Conservation (phyloP, 2,113 vertebrate genomes). For the Pterocles orientalis region DNA sequence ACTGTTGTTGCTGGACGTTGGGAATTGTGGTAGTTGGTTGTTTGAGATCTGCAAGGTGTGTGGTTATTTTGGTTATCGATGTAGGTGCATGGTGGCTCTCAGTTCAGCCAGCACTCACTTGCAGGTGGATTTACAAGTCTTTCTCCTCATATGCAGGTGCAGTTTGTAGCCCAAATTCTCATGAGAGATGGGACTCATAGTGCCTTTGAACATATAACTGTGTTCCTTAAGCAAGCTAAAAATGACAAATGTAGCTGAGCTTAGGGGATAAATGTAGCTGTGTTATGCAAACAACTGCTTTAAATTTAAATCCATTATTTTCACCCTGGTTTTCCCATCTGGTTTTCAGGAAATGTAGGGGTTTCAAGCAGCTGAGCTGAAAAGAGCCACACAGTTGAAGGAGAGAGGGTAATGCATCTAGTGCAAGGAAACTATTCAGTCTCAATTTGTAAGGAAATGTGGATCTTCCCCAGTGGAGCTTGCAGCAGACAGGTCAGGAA, state of each 20-base stretch:
- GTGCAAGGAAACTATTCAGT: not conserved
- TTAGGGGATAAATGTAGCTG: not conserved
- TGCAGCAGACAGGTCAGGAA: not conserved
- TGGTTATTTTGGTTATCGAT: not conserved
- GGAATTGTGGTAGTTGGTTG: not conserved
- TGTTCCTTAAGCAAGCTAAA: not conserved
- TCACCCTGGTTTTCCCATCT: not conserved
- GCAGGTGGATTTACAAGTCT: not conserved
- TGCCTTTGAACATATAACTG: not conserved
- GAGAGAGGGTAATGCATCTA: not conserved
- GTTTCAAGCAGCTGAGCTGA: not conserved
- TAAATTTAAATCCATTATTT: not conserved
- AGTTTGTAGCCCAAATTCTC: not conserved
- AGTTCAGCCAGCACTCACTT: not conserved
- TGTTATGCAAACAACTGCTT: not conserved
- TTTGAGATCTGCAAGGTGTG: not conserved
- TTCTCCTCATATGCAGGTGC: not conserved
- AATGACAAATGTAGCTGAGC: not conserved
- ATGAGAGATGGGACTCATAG: not conserved
- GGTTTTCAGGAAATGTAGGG: not conserved
- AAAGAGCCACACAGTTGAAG: not conserved
- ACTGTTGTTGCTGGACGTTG: not conserved
- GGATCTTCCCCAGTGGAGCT: not conserved
- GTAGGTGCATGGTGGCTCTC: accelerated
- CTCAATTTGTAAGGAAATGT: not conserved